A percentile compares a stretch with the other conserved stretches of the same genome.
These are phyloP conservation scores for Sepioteuthis lessoniana DNA, from an alignment of 2,888 invertebrate genomes.

Conservation along the genomic window DNA sequence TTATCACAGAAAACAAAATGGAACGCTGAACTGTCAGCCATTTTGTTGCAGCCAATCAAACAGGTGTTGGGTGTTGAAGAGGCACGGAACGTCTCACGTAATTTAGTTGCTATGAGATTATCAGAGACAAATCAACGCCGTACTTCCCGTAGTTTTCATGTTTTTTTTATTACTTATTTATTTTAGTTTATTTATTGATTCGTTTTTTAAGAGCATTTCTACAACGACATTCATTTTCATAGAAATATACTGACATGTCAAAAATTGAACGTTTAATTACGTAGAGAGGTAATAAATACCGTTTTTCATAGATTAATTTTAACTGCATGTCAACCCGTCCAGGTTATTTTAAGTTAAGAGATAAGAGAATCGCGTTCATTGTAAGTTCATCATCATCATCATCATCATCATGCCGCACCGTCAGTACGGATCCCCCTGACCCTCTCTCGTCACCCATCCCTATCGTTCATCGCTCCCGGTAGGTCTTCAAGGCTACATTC, in stretches of 20 bases:
- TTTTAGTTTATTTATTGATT: background rate
- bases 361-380: too few relatives aligned
- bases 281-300: too few relatives aligned
- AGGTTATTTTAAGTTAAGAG: too few relatives aligned
- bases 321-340: too few relatives aligned
- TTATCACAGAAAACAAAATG: background rate
- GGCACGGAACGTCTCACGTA: background rate
- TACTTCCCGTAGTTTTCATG: background rate
- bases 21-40: background rate
- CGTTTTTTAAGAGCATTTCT: background rate
- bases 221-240: background rate
- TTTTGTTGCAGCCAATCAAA: background rate
- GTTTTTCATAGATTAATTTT: too few relatives aligned
- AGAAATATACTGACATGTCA: background rate
- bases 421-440: too few relatives aligned
- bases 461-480: too few relatives aligned
- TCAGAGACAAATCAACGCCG: background rate
- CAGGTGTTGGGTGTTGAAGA: background rate
- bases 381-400: too few relatives aligned
- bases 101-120: conserved; percentile 21
- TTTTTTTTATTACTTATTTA: background rate
- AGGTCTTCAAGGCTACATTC: too few relatives aligned
- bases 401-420: too few relatives aligned
- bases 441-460: too few relatives aligned
- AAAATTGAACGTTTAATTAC: too few relatives aligned